Evolutionary conservation across 2,113 vertebrate species (phyloP).

Genomic region (Otis tarda): DNA sequence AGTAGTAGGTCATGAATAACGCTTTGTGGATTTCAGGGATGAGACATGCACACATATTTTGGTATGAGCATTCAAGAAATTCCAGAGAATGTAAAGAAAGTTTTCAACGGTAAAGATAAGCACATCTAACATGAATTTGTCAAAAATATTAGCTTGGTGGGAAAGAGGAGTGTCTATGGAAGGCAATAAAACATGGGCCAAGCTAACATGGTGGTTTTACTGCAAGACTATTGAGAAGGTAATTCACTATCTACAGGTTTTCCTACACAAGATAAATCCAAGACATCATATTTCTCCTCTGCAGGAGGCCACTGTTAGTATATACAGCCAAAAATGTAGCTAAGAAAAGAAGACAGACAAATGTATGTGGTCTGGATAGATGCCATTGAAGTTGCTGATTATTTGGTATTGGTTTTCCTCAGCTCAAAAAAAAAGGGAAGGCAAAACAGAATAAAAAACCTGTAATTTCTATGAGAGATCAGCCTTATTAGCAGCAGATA

Average conservation of each 20-base stretch:
- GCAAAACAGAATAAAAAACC: background rate
- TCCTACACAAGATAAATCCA: background rate
- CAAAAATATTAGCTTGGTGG: background rate
- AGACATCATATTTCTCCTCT: background rate
- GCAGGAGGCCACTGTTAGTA: background rate
- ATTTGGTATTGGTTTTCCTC: background rate
- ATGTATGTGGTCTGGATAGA: background rate
- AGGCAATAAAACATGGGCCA: background rate
- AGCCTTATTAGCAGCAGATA: background rate
- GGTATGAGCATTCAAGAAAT: background rate
- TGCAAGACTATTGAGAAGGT: background rate
- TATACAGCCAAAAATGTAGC: background rate
- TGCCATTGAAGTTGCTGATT: background rate
- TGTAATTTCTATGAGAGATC: background rate
- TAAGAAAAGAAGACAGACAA: background rate
- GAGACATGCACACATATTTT: fast-evolving
- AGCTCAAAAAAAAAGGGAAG: background rate
- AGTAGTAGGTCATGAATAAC: slow-evolving; percentile 16
- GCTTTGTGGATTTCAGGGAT: background rate
- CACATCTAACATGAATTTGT: background rate
- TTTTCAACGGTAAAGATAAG: background rate
- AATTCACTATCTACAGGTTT: background rate
- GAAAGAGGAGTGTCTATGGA: background rate
- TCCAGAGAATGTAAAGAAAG: background rate
- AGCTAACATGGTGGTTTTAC: background rate